These are phyloP conservation scores for Callipepla californica DNA, from an alignment of 2,113 vertebrate genomes.

Conservation along the genomic window DNA sequence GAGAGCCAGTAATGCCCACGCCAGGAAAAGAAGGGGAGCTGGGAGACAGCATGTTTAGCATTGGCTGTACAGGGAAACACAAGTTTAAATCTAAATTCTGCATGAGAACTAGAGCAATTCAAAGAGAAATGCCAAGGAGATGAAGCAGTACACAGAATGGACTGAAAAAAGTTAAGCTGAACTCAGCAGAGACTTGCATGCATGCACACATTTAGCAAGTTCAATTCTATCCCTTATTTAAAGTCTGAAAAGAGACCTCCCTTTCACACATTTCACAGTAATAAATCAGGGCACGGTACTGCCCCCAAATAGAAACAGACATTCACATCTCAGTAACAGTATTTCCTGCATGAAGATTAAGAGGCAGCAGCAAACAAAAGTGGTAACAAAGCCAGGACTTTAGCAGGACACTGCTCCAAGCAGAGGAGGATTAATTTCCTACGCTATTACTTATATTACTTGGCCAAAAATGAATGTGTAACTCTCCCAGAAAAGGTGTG, in stretches of 20 bases:
- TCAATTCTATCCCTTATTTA: not conserved
- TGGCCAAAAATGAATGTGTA: not conserved
- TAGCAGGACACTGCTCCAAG: not conserved
- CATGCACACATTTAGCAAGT: not conserved
- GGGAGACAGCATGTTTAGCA: not conserved
- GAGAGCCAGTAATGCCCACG: not conserved
- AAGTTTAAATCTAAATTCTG: not conserved
- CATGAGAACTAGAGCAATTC: not conserved
- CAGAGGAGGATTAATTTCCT: conserved; percentile 10
- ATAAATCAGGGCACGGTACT: not conserved
- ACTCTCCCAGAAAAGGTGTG: not conserved
- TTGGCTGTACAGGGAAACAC: not conserved
- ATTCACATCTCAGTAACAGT: not conserved
- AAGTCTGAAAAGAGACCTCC: conserved; percentile 21
- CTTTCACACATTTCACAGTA: not conserved
- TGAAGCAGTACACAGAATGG: not conserved
- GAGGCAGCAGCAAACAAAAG: not conserved
- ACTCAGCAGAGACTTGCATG: not conserved
- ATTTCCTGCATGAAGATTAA: conserved; percentile 9
- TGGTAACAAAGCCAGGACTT: not conserved
- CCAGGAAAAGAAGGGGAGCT: not conserved
- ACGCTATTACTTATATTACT: not conserved
- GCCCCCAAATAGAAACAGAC: conserved; percentile 10
- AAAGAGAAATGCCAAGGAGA: not conserved
- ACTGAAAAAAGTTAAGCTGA: not conserved